Evolutionary conservation across 2,888 invertebrate species (phyloP).

Genomic region (Agrilus biguttatus): DNA sequence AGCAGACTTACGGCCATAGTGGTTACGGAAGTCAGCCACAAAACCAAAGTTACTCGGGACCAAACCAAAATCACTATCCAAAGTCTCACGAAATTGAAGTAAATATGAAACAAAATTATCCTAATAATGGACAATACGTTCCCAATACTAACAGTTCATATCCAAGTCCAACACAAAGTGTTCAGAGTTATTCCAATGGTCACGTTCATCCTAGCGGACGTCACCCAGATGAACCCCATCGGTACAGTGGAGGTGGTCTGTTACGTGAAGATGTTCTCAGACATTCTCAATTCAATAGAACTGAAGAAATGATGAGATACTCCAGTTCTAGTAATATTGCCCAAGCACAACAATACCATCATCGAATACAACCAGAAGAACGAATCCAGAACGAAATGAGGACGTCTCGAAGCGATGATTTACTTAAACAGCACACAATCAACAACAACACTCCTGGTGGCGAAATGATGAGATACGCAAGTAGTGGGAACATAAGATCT

Average conservation of each 20-base stretch:
- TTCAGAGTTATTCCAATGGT: constrained; percentile 15
- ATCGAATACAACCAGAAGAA: constrained; percentile 7
- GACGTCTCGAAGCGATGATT: constrained; percentile 28
- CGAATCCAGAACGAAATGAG: constrained; percentile 19
- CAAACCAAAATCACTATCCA: constrained; percentile 7
- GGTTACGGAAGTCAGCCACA: constrained; percentile 1
- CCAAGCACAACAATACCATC: constrained; percentile 21
- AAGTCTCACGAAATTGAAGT: constrained; percentile 8
- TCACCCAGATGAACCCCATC: constrained; percentile 14
- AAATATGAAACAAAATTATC: constrained; percentile 8
- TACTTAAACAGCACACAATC: constrained; percentile 21
- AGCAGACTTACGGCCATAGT: constrained; percentile 3
- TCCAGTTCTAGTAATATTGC: constrained; percentile 22
- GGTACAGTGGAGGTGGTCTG: constrained; percentile 21
- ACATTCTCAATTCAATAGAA: constrained; percentile 21
- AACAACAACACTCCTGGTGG: constrained; percentile 10
- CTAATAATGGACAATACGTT: constrained; percentile 8
- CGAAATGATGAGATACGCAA: constrained; percentile 24
- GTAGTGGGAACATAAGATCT: constrained; percentile 28
- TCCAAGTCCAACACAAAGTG: constrained; percentile 20
- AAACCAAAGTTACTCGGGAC: constrained; percentile 9
- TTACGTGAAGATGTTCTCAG: constrained; percentile 26
- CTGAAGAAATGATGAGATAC: constrained; percentile 25
- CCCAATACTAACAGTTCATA: constrained; percentile 16
- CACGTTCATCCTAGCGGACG: constrained; percentile 21